phyloP scores from a whole-genome alignment of 1,140 invertebrate genomes.

The Plodia interpunctella region DNA sequence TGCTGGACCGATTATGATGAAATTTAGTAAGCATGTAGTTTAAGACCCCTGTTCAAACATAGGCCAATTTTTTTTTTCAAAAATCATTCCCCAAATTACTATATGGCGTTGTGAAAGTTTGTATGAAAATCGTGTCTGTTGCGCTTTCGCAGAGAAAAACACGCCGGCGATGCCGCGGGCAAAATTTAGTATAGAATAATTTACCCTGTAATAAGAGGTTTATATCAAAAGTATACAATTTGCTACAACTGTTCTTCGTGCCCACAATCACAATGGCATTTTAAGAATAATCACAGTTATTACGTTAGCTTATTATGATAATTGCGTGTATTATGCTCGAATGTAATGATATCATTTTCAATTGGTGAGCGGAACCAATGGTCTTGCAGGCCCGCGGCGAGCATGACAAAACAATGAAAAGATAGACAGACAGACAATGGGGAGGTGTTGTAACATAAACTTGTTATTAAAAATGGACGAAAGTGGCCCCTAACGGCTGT shows the following conservation, averaged over 20 bases:
- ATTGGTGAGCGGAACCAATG: slow-evolving; percentile 30
- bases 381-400: slow-evolving; percentile 15
- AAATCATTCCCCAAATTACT: no score
- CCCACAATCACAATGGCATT: slow-evolving; percentile 14
- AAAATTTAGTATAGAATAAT: no score
- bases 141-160: no score
- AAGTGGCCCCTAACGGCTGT: neutral
- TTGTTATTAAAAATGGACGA: slow-evolving; percentile 6
- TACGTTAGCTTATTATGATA: slow-evolving; percentile 12
- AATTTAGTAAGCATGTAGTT: no score
- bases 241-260: neutral
- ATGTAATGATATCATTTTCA: slow-evolving; percentile 22
- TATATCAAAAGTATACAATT: neutral
- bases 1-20: no score
- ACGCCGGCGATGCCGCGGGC: no score
- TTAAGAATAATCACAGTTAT: slow-evolving; percentile 18
- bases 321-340: slow-evolving; percentile 4
- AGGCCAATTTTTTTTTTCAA: no score
- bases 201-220: neutral
- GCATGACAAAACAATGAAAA: slow-evolving; percentile 18
- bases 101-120: no score
- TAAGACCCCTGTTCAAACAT: no score
- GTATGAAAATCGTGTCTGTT: no score
- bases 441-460: slow-evolving; percentile 4
- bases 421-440: neutral